phyloP scores from a whole-genome alignment of 1,140 invertebrate species.

The Oreohelix idahoensis region DNA sequence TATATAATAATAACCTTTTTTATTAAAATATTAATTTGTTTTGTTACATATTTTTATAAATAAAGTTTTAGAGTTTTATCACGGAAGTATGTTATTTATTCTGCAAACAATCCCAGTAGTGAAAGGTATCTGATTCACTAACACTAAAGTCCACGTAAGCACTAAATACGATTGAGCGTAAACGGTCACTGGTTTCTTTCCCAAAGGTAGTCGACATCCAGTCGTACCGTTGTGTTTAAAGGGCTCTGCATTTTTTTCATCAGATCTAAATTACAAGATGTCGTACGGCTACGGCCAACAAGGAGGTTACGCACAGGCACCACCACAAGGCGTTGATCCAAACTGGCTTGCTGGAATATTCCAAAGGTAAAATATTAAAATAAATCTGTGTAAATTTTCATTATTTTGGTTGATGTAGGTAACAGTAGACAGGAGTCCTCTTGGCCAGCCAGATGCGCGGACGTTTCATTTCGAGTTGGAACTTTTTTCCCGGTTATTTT shows the following conservation, averaged over 20 bases:
- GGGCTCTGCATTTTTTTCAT: too few species aligned
- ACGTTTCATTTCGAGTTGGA: too few species aligned
- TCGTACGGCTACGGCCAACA: constrained; percentile 41
- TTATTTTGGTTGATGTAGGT: too few species aligned
- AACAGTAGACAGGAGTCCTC: too few species aligned
- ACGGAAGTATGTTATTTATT: neutral
- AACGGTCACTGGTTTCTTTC: too few species aligned
- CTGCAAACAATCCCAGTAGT: neutral
- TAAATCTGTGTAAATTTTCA: too few species aligned
- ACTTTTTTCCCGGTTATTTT: too few species aligned
- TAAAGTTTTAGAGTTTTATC: neutral
- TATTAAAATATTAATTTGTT: neutral
- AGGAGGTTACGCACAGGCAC: constrained; percentile 23
- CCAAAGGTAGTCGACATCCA: too few species aligned
- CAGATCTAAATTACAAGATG: constrained; percentile 37
- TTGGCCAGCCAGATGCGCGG: too few species aligned
- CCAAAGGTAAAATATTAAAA: constrained; percentile 37
- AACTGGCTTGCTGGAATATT: constrained; percentile 45
- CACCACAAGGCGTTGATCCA: constrained; percentile 33
- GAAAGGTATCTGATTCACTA: neutral
- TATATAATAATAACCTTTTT: neutral
- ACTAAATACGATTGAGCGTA: neutral
- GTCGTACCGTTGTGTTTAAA: too few species aligned
- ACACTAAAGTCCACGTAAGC: neutral
- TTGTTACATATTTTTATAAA: neutral